These are phyloP conservation scores for Myrmophylax atrothorax DNA, from an alignment of 2,113 vertebrate genomes.

Conservation along the genomic window DNA sequence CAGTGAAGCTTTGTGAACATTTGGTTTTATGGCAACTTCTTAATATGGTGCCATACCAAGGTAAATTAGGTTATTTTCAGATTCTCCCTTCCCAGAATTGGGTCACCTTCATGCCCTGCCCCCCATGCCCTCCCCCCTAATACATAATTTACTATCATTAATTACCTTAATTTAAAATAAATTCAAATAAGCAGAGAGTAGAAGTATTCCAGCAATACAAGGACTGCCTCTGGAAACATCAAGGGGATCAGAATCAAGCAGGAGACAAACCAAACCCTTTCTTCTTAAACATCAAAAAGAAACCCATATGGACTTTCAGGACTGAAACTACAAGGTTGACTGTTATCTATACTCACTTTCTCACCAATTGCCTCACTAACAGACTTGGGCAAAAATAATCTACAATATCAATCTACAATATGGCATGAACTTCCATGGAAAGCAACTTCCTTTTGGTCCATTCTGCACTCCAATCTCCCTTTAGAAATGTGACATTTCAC, in stretches of 20 bases:
- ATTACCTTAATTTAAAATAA: conserved; percentile 6
- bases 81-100: not conserved
- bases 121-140: not conserved
- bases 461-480: not conserved
- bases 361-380: not conserved
- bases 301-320: not conserved
- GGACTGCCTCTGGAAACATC: not conserved
- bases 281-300: not conserved
- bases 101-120: conserved; percentile 10
- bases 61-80: not conserved
- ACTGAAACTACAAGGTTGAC: not conserved
- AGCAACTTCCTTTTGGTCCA: not conserved
- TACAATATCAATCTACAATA: not conserved
- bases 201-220: not conserved
- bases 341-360: not conserved
- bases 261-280: not conserved
- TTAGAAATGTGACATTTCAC: not conserved
- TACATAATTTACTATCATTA: not conserved
- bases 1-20: not conserved
- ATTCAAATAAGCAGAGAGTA: not conserved
- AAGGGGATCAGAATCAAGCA: not conserved
- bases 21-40: not conserved
- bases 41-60: not conserved
- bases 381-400: not conserved
- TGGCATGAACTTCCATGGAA: not conserved